phyloP scores from a whole-genome alignment of 1,140 invertebrate species.

The Hyphantria cunea region DNA sequence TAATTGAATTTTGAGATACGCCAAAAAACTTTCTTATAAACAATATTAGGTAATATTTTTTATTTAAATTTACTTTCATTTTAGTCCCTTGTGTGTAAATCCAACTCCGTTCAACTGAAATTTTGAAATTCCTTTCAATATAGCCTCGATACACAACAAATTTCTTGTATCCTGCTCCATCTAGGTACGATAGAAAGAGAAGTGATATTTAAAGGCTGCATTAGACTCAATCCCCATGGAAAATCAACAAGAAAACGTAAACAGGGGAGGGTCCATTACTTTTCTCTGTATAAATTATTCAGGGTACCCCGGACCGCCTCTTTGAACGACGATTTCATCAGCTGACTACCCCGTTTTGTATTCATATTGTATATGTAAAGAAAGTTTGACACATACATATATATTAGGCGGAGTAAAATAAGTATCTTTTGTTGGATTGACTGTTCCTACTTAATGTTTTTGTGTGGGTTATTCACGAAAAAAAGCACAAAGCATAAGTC shows the following conservation, averaged over 20 bases:
- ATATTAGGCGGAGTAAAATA: too few relatives aligned
- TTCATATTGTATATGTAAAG: conserved; percentile 16
- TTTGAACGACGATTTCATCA: conserved; percentile 59
- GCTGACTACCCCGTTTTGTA: conserved; percentile 31
- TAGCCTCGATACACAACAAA: conserved; percentile 38
- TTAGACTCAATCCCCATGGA: conserved; percentile 52
- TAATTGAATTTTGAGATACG: too few relatives aligned
- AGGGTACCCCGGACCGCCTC: conserved; percentile 48
- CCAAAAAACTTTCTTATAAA: too few relatives aligned
- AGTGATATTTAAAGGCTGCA: conserved; percentile 34
- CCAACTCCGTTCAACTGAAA: conserved; percentile 30
- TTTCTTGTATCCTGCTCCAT: conserved; percentile 34
- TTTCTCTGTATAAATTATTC: conserved; percentile 63
- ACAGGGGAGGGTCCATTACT: conserved; percentile 51
- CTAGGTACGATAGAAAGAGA: conserved; percentile 32
- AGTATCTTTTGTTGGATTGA: too few relatives aligned
- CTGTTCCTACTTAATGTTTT: too few relatives aligned
- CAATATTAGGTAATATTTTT: too few relatives aligned
- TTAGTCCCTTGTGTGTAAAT: conserved; percentile 25
- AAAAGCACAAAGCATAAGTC: too few relatives aligned
- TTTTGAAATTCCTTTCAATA: conserved; percentile 54
- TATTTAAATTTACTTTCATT: conserved; percentile 30
- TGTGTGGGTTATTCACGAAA: too few relatives aligned
- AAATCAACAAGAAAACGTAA: conserved; percentile 62
- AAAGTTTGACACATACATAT: too few relatives aligned